Evolutionary conservation across 2,888 invertebrate species (phyloP), one percentile per base, ranked within the genome.

Genomic region (Cylloceria caligata): DNA sequence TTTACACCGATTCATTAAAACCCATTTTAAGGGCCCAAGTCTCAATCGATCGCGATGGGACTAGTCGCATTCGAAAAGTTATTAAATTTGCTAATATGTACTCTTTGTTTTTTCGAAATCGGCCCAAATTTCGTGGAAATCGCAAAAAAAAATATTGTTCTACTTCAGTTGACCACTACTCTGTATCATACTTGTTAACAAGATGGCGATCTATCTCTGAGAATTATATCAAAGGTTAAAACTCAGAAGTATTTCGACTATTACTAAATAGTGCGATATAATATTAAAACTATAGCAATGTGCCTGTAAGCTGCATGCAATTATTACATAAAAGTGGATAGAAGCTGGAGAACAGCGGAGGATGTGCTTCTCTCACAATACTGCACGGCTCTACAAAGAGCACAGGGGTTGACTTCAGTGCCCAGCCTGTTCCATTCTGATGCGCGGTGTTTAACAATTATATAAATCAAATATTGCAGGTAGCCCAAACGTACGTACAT

Each of bases 391-490:
- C 30, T 9, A 5, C 65, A 47, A 47, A 67, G 65, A 24, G 39
- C 52, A 34, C 36, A 34, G 19, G 34, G 39, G 34, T 3, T 24
- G 39, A 27, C 39, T 16, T n/a, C n/a, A 30, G 9, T 47, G 30
- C 47, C 65, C 19, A n/a, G 19, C 55, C 19, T 27, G 36, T 36
- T 55, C 52, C 36, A 69, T 69, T 24, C 39, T 69, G 68, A 52
- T 24, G 6, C 39, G 19, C 52, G 52, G 21, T 36, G 52, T 55
- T 52, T 13, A 13, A 27, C 21, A 36, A 69, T 69, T 69, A 36
- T 36, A 52, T 52, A 16, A n/a, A 24, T n/a, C 34, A 21, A 55
- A 55, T 52, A 55, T 36, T 16, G 36, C 68, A 36, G 21, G 57
- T 21, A 27, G 5, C 21, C 52, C 39, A 52, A 36, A 49, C 34